These are phyloP conservation scores for Drosophila parthenogenetica DNA, from an alignment of 2,888 invertebrate species.

Conservation along the genomic window DNA sequence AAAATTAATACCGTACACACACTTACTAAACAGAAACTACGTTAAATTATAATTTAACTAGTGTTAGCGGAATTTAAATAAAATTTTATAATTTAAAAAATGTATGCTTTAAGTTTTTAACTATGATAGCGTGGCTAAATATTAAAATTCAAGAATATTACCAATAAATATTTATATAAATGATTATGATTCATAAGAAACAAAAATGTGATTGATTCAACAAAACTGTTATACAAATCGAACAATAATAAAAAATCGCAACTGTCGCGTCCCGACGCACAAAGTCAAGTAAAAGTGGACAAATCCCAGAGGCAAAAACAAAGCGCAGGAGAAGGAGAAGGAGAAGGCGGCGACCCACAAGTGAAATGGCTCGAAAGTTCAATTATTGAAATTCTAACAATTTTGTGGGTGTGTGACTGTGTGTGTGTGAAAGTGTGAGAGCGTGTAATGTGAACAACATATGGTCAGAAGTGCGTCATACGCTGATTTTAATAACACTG, in stretches of 20 bases:
- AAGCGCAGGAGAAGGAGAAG: neutral
- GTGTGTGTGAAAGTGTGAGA: constrained; percentile 43
- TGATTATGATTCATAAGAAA: no score
- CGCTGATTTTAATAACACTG: constrained; percentile 1
- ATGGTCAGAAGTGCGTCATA: constrained; percentile 61
- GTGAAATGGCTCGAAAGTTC: constrained; percentile 35
- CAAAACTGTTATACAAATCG: constrained; percentile 10
- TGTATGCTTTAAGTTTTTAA: no score
- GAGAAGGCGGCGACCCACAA: neutral
- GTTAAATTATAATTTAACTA: no score
- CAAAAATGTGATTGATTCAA: neutral
- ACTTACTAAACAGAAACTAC: neutral
- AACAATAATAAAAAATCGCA: constrained; percentile 15
- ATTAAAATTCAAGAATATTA: no score
- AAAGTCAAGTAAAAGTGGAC: constrained; percentile 13
- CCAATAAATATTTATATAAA: no score
- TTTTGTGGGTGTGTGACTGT: constrained; percentile 16
- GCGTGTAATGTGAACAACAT: constrained; percentile 40
- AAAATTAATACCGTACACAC: neutral
- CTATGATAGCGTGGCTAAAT: no score
- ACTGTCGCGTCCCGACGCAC: constrained; percentile 1
- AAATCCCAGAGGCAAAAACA: constrained; percentile 6
- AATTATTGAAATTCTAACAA: constrained; percentile 65
- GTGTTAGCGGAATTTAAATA: no score
- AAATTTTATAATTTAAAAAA: no score